Base-by-base conservation (phyloP, 2,888 invertebrate species). In the Ennomos fuscantarius region DNA sequence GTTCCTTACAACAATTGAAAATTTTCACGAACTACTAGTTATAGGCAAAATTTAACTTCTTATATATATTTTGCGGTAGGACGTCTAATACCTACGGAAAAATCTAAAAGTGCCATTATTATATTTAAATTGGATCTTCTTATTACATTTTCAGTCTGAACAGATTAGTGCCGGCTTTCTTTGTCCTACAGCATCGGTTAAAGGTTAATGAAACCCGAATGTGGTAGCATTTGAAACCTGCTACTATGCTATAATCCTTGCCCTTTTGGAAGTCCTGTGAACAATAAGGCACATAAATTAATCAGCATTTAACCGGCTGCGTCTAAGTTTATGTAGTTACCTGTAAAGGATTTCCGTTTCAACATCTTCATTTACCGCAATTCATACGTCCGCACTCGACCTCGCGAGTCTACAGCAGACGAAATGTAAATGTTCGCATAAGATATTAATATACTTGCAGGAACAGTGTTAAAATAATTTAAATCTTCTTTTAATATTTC, bases 291-390 rank as follows among this genome's bases (percentile, higher is more conserved):
- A 40, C 47, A 40, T 58, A 63, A 57, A 61, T 65, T 67, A 43
- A 56, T 63, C 62, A 55, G 60, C 63, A 52, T 48, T 52, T 52
- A 52, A 44, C 57, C 35, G 44, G 53, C 39, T 33, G 39, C 45
- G 36, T 41, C 41, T 44, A 49, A 59, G 53, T 59, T 54, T 15
- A 49, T 49, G 53, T 59, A n/a, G n/a, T n/a, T n/a, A 59, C 49
- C 53, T 59, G 59, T 50, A 55, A 55, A 65, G 68, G 65, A 68
- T 62, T 63, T 68, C 68, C 68, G 68, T 65, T 65, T 64, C 60
- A 57, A 62, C 65, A 68, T 63, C 63, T 68, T 65, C 68, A 65
- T 68, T 67, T 68, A 62, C 68, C 62, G 65, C 65, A 68, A 68
- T 68, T 68, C 59, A 58, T 63, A 60, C 68, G 65, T 68, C 68